Conservation (phyloP, 1,140 invertebrate genomes). For the Trichonephila clavipes region DNA sequence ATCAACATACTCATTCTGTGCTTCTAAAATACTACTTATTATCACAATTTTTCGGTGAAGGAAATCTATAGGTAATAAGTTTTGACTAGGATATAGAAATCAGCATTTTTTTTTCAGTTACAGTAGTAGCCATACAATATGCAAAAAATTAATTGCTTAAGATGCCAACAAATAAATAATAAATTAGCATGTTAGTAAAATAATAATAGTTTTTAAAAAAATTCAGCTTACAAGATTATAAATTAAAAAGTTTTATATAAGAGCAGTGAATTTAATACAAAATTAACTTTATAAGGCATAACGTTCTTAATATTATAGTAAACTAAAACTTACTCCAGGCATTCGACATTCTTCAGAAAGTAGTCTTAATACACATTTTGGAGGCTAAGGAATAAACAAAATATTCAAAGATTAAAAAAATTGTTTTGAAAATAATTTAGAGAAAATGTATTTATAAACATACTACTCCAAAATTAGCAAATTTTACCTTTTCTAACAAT, state of each 20-base stretch:
- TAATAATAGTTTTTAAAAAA: too few species aligned
- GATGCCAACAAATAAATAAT: not conserved
- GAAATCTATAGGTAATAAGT: not conserved
- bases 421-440: not conserved
- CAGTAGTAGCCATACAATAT: not conserved
- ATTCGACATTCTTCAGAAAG: conserved; percentile 96
- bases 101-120: not conserved
- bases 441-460: not conserved
- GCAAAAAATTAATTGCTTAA: not conserved
- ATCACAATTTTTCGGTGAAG: not conserved
- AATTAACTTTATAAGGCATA: too few species aligned
- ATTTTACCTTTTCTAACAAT: conserved; percentile 88
- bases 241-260: too few species aligned
- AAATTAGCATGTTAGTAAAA: not conserved
- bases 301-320: not conserved
- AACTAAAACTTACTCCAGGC: conserved; percentile 85
- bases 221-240: too few species aligned
- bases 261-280: too few species aligned
- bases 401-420: not conserved
- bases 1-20: too few species aligned
- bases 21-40: not conserved
- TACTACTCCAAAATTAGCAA: not conserved
- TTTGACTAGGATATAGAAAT: not conserved
- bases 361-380: conserved; percentile 91
- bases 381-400: conserved; percentile 82